Evolutionary conservation across 2,797 vertebrate species (phyloP).

Genomic region (Chiroxiphia lanceolata): DNA sequence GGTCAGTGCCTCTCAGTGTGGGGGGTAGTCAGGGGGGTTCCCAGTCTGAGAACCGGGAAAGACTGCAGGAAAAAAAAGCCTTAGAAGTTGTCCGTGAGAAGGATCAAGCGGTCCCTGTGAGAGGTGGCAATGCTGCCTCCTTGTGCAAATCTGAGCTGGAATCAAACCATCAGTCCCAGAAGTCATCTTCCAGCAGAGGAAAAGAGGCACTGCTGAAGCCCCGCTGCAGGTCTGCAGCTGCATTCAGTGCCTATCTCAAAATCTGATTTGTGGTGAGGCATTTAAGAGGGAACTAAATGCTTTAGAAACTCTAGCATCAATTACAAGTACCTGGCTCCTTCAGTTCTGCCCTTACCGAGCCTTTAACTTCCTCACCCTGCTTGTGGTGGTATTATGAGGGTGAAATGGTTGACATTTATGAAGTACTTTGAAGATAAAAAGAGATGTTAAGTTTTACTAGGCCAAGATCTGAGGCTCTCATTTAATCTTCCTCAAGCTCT

Average conservation of each 20-base stretch:
- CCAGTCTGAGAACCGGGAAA: not conserved
- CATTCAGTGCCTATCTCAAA: not conserved
- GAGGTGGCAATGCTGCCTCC: not conserved
- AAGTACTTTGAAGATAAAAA: slow-evolving; percentile 17
- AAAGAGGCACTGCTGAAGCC: not conserved
- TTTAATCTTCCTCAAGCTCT: not conserved
- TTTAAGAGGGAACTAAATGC: not conserved
- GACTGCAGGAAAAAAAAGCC: not conserved
- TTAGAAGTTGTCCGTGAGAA: not conserved
- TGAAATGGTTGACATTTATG: not conserved
- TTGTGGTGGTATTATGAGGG: not conserved
- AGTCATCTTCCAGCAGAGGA: not conserved
- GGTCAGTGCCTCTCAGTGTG: not conserved
- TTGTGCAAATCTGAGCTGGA: not conserved
- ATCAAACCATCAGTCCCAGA: not conserved
- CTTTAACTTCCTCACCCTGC: not conserved
- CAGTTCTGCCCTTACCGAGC: not conserved
- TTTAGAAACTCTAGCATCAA: not conserved
- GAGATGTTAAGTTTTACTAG: not conserved
- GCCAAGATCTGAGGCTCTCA: not conserved
- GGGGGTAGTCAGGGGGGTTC: not conserved
- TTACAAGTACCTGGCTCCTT: not conserved
- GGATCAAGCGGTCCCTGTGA: not conserved
- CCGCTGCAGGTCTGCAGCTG: not conserved
- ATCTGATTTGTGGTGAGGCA: not conserved